phyloP scores from a whole-genome alignment of 2,113 vertebrate genomes.

The Colius striatus region DNA sequence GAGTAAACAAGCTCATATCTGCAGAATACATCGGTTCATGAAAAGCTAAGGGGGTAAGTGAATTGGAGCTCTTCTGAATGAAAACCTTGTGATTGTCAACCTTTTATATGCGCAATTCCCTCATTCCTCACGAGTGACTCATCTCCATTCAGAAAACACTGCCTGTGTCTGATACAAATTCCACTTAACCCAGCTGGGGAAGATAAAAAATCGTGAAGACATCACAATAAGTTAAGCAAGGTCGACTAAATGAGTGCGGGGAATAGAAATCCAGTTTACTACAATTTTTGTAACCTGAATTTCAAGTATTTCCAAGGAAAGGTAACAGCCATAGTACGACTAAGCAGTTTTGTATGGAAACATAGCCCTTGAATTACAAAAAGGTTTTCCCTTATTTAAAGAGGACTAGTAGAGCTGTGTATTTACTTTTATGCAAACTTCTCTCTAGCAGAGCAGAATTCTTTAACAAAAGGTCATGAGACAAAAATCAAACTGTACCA shows the following conservation, averaged over 20 bases:
- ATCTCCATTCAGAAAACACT: background rate
- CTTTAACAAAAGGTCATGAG: background rate
- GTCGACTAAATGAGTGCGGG: background rate
- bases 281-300: background rate
- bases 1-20: background rate
- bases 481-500: background rate
- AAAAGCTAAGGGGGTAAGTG: background rate
- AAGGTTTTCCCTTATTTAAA: background rate
- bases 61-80: background rate
- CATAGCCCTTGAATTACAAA: background rate
- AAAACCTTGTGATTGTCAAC: background rate
- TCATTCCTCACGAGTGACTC: background rate
- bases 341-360: background rate
- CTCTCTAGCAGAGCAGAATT: background rate
- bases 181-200: background rate
- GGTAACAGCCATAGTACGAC: background rate
- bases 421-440: background rate
- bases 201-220: background rate
- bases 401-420: background rate
- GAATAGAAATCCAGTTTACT: background rate
- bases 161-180: background rate
- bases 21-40: background rate
- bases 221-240: background rate
- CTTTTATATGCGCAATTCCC: background rate
- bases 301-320: background rate